Conservation (phyloP, 2,797 vertebrate genomes). For the Dallia pectoralis region DNA sequence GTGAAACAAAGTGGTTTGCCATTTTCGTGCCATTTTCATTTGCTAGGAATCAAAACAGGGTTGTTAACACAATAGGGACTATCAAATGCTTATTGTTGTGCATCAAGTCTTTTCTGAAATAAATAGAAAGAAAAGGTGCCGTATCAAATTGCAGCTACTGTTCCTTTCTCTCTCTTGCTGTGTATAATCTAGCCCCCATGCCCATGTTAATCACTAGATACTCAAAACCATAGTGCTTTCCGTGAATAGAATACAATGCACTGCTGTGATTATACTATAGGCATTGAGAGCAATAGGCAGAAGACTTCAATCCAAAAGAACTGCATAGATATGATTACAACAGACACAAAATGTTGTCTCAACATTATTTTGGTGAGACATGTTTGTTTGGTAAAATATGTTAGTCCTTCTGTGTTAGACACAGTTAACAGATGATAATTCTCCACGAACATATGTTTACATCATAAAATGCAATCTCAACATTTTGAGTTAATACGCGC, state of each 20-base stretch:
- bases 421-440: neutral
- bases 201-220: constrained; percentile 63
- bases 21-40: constrained; percentile 59
- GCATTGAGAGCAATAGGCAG: constrained; percentile 49
- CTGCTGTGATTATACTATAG: constrained; percentile 67
- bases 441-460: too few relatives aligned
- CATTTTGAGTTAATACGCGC: constrained; percentile 27
- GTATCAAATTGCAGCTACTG: constrained; percentile 71
- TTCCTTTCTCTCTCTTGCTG: constrained; percentile 55
- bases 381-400: neutral
- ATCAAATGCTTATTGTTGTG: constrained; percentile 72
- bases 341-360: neutral
- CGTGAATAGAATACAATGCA: constrained; percentile 70
- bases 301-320: constrained; percentile 49
- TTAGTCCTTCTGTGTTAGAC: neutral
- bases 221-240: constrained; percentile 59
- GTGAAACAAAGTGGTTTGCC: constrained; percentile 67
- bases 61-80: constrained; percentile 66
- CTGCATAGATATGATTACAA: constrained; percentile 38
- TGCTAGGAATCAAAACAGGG: constrained; percentile 66
- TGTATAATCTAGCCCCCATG: constrained; percentile 73
- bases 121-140: constrained; percentile 67
- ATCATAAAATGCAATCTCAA: neutral
- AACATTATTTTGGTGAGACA: neutral
- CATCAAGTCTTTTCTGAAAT: constrained; percentile 66